Conservation (phyloP, 2,888 invertebrate genomes). For the Mamestra brassicae region DNA sequence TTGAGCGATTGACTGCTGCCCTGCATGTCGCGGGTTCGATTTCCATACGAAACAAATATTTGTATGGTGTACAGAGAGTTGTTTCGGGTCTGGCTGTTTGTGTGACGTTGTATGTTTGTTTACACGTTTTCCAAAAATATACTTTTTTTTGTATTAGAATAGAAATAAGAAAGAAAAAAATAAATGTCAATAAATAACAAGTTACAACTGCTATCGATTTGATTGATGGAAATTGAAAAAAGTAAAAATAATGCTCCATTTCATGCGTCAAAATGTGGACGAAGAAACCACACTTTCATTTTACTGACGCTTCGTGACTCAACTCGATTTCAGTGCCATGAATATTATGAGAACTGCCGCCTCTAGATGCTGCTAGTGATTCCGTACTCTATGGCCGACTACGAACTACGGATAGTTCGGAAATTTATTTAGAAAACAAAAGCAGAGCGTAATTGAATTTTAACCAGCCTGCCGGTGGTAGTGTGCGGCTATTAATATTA, state of each 20-base stretch:
- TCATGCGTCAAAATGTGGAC: not conserved
- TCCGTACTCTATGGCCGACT: not conserved
- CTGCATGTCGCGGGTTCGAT: too few relatives aligned
- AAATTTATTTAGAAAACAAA: slow-evolving; percentile 22
- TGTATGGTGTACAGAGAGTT: too few relatives aligned
- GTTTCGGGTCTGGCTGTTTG: too few relatives aligned
- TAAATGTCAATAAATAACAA: too few relatives aligned
- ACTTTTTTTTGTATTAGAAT: too few relatives aligned
- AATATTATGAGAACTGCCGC: not conserved
- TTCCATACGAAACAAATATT: too few relatives aligned
- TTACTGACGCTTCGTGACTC: not conserved
- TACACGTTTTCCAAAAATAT: too few relatives aligned
- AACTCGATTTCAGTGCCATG: not conserved
- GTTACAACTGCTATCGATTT: too few relatives aligned
- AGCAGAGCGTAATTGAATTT: slow-evolving; percentile 21
- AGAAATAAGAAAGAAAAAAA: too few relatives aligned
- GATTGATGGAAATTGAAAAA: too few relatives aligned
- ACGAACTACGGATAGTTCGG: slow-evolving; percentile 12
- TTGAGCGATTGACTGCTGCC: too few relatives aligned
- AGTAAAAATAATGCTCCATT: not conserved
- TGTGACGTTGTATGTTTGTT: too few relatives aligned
- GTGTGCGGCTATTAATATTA: slow-evolving; percentile 11
- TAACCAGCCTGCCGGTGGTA: slow-evolving; percentile 9
- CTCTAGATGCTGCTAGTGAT: not conserved
- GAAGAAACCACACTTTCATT: not conserved